Percentiles rank a stretch among this genome's conserved stretches.
Evolutionary conservation across 1,140 invertebrate species (phyloP).

Genomic region (Orius insidiosus): DNA sequence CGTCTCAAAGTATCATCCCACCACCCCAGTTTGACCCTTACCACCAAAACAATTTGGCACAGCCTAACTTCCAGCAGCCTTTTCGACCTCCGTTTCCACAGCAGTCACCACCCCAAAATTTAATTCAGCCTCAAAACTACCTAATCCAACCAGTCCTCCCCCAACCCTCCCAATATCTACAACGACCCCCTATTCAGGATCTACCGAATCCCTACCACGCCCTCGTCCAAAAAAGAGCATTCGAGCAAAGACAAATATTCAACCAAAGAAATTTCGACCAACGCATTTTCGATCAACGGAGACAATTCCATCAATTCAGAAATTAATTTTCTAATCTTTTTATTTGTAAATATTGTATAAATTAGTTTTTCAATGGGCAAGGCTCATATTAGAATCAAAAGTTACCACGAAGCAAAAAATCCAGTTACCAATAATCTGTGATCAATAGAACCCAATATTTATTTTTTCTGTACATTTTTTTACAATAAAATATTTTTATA

Average conservation of each 20-base stretch:
- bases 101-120: background rate
- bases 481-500: too few relatives aligned
- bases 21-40: too few relatives aligned
- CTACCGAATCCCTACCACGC: background rate
- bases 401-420: too few relatives aligned
- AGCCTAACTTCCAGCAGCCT: background rate
- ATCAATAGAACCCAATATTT: too few relatives aligned
- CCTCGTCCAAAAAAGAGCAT: background rate
- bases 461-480: too few relatives aligned
- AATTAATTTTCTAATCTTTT: background rate
- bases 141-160: background rate
- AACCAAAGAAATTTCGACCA: background rate
- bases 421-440: too few relatives aligned
- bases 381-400: background rate
- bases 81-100: background rate
- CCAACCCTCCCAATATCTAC: constrained; percentile 8
- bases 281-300: too few relatives aligned
- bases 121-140: background rate
- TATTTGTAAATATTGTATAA: background rate
- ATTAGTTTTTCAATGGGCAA: background rate
- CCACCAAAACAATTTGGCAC: background rate
- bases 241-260: constrained; percentile 16
- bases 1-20: background rate
- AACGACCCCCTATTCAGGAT: background rate
- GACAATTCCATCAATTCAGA: background rate